Evolutionary conservation across 2,797 vertebrate species (phyloP).

Genomic region (Pipistrellus pipistrellus): DNA sequence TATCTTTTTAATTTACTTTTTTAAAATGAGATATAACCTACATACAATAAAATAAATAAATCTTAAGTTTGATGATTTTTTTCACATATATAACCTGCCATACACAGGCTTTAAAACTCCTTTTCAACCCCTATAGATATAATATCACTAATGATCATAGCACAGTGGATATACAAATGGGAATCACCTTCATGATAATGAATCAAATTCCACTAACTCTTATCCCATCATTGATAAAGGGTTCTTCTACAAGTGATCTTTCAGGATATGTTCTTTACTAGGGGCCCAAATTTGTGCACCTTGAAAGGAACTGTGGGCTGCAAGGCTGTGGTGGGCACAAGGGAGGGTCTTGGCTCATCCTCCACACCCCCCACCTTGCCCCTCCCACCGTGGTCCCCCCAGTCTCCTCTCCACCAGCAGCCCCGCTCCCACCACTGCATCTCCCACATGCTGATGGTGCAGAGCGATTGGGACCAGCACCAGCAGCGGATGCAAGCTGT

Average conservation of each 20-base stretch:
- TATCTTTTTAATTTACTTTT: conserved; percentile 32
- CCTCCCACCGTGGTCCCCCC: too few relatives aligned
- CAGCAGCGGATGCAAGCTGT: too few relatives aligned
- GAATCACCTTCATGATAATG: background rate
- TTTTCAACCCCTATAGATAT: background rate
- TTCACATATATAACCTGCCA: background rate
- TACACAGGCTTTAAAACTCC: conserved; percentile 7
- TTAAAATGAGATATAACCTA: conserved; percentile 49
- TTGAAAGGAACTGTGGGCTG: too few relatives aligned
- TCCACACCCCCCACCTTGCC: too few relatives aligned
- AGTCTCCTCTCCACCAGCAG: too few relatives aligned
- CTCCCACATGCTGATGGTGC: too few relatives aligned
- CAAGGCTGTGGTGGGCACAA: too few relatives aligned
- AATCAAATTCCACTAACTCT: conserved; percentile 40
- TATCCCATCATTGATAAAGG: background rate
- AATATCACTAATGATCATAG: background rate
- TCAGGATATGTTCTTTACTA: background rate
- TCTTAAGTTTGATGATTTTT: conserved; percentile 22
- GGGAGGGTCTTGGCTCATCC: too few relatives aligned
- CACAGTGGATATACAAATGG: background rate
- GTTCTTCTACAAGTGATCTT: background rate
- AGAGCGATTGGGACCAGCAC: too few relatives aligned
- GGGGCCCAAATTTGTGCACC: too few relatives aligned
- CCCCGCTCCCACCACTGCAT: too few relatives aligned
- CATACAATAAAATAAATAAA: conserved; percentile 21